Base-by-base conservation (phyloP, 2,113 vertebrate genomes). In the Gopherus flavomarginatus region DNA sequence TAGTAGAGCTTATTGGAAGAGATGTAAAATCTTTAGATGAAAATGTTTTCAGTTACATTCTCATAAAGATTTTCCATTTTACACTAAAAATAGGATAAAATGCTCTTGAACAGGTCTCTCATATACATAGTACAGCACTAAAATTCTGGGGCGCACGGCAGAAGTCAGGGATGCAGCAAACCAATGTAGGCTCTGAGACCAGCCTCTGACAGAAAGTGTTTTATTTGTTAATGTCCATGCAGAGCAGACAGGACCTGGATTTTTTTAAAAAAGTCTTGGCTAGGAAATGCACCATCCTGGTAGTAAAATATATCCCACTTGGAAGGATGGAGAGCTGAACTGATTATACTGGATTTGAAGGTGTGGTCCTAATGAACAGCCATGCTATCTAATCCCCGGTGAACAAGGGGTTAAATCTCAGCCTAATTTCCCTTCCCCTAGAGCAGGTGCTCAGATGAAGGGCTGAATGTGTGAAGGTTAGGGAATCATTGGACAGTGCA, bases 371-470 rank as follows among this genome's bases (percentile, higher is more conserved):
- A 52, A 44, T 12, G 19, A 42, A 75, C 38, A 75, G 69, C 38
- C 11, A 11, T 72, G 69, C 69, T 72, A n/a, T 72, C 17, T 38
- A 72, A 38, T 72, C 69, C n/a, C 35, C 11, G 90, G 59, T 11
- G 88, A 90, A 86, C 72, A 47, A 81, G 80, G 89, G 83, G 88
- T 87, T 87, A 75, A 77, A 85, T 62, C 10, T 1, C 5, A 42
- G 57, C 85, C 86, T 19, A 85, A 72, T 49, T 93, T 92, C 49
- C 81, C n/a, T 86, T 96, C 78, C 54, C 75, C 59, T 35, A n/a
- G 24, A 31, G 35, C 9, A 57, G 88, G 59, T 77, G 50, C 22
- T 11, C n/a, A 83, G 81, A 16, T 82, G 11, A 83, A 81, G 42
- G 0, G 11, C 19, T 83, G 44, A 49, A 77, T 77, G 62, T 69